Conservation (phyloP, 1,140 invertebrate species). For the Brachystomella parvula region DNA sequence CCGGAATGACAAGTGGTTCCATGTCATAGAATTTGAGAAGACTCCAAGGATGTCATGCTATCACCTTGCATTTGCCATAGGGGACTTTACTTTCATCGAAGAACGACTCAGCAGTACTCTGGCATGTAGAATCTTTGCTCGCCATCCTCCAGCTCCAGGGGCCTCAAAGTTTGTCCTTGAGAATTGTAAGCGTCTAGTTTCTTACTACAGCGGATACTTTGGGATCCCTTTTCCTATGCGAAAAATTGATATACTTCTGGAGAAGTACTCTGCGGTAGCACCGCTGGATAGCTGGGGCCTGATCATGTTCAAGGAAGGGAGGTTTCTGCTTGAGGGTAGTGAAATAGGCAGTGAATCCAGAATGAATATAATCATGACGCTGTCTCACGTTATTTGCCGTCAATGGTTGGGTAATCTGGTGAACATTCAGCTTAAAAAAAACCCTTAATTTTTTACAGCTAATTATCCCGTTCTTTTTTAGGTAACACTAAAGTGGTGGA, state of each 20-base stretch:
- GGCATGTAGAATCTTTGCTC: constrained; percentile 9
- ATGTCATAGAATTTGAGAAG: constrained; percentile 32
- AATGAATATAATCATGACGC: constrained; percentile 46
- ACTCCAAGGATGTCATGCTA: constrained; percentile 39
- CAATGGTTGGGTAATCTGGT: constrained; percentile 80
- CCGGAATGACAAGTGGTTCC: neutral
- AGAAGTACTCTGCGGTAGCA: neutral
- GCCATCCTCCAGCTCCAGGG: neutral
- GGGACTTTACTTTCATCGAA: constrained; percentile 26
- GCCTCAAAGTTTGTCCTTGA: constrained; percentile 18
- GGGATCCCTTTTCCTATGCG: constrained; percentile 14
- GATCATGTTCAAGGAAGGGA: constrained; percentile 48
- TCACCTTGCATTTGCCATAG: constrained; percentile 31
- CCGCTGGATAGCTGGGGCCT: constrained; percentile 44
- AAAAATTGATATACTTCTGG: constrained; percentile 26
- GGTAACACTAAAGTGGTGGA: constrained; percentile 47
- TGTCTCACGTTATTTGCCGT: constrained; percentile 84
- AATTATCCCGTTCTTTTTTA: neutral
- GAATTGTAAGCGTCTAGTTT: neutral
- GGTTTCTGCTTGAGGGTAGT: constrained; percentile 36
- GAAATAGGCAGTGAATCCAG: neutral
- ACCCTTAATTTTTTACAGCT: neutral
- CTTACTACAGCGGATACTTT: constrained; percentile 22
- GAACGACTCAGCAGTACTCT: neutral
- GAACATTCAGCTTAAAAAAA: neutral